Percentiles rank a stretch among this genome's conserved stretches.
These are phyloP conservation scores for Ptychodera flava DNA, from an alignment of 35 echinoderm and acorn worm genomes.

Conservation along the genomic window DNA sequence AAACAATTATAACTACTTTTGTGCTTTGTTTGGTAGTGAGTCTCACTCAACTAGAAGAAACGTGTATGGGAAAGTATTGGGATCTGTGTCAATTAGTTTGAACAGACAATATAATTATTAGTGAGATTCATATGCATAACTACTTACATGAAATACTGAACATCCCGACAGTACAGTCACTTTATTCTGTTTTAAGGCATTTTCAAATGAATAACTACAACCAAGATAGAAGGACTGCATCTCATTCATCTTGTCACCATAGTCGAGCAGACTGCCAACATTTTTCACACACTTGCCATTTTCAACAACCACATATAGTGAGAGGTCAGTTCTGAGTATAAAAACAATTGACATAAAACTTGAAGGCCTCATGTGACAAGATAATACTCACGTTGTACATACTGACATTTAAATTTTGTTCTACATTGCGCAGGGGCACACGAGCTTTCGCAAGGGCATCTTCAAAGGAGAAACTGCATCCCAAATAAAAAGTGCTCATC, in stretches of 20 bases:
- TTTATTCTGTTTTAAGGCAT: too few species aligned
- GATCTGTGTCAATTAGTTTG: too few species aligned
- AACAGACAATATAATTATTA: too few species aligned
- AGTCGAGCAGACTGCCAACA: not conserved
- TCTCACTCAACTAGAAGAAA: too few species aligned
- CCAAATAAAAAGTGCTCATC: slow-evolving; percentile 64
- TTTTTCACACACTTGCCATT: not conserved
- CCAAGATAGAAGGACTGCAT: not conserved
- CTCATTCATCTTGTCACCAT: not conserved
- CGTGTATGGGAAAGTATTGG: too few species aligned
- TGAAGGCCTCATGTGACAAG: too few species aligned
- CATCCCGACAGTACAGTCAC: too few species aligned
- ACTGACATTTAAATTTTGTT: slow-evolving; percentile 54
- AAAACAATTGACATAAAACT: too few species aligned
- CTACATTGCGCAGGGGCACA: slow-evolving; percentile 71
- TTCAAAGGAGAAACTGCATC: slow-evolving; percentile 92
- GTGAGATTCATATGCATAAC: too few species aligned
- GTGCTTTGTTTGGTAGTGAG: too few species aligned
- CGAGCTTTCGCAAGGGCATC: slow-evolving; percentile 35
- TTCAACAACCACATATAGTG: not conserved
- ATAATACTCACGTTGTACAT: slow-evolving; percentile 58
- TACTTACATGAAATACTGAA: too few species aligned
- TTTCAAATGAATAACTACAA: slow-evolving; percentile 15
- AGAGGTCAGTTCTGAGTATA: not conserved
- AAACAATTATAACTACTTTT: too few species aligned